Conservation (phyloP, 1,140 invertebrate species). For the Cepaea nemoralis region DNA sequence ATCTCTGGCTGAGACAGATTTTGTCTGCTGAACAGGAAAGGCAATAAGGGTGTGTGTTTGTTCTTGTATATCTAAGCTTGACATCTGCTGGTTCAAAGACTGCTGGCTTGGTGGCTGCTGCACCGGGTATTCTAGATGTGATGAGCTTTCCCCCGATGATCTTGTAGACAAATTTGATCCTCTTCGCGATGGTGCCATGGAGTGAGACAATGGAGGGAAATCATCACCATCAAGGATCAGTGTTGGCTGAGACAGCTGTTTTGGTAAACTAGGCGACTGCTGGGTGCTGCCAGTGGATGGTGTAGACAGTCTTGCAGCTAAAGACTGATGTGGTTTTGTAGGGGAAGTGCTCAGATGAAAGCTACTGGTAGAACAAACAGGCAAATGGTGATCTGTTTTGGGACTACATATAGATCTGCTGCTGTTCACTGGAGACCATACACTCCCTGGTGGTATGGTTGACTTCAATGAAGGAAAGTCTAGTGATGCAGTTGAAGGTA, state of each 20-base stretch:
- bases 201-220: neutral
- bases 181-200: neutral
- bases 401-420: neutral
- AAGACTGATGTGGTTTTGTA: neutral
- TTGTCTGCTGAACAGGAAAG: neutral
- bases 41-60: neutral
- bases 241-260: neutral
- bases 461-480: neutral
- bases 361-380: neutral
- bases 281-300: neutral
- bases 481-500: neutral
- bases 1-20: neutral
- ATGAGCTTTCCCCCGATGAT: neutral
- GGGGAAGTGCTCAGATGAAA: neutral
- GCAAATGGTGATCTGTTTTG: neutral
- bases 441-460: neutral
- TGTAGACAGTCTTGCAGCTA: neutral
- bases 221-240: conserved; percentile 13
- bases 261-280: no score
- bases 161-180: neutral
- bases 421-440: neutral
- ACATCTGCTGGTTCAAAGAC: neutral
- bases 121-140: neutral
- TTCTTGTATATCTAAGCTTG: neutral
- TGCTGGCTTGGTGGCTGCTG: neutral